phyloP scores from a whole-genome alignment of 2,888 invertebrate genomes.

The Kuschelorhynchus macadamiae region DNA sequence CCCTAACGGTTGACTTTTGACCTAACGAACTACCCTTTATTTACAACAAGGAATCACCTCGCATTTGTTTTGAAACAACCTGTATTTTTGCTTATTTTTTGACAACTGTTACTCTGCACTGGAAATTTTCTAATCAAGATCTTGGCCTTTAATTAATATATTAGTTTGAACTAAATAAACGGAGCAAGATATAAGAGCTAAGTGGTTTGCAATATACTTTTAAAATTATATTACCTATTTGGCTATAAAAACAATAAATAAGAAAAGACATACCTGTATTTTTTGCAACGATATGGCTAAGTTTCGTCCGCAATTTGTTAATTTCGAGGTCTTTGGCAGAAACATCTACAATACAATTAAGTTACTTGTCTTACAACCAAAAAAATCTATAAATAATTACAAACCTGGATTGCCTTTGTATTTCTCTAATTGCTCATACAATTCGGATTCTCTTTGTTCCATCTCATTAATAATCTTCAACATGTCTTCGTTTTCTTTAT shows the following conservation, averaged over 20 bases:
- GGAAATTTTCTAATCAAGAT: no score
- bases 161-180: no score
- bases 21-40: no score
- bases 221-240: neutral
- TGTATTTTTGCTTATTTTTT: no score
- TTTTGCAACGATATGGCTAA: neutral
- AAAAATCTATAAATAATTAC: neutral
- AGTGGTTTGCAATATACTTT: neutral
- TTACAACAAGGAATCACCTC: no score
- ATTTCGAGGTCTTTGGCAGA: neutral
- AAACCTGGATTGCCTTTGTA: neutral
- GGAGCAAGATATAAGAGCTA: neutral
- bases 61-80: no score
- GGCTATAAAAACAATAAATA: neutral
- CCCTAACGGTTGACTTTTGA: no score
- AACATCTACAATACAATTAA: neutral
- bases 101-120: no score
- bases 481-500: constrained; percentile 27
- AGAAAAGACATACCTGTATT: neutral
- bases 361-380: neutral
- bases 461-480: constrained; percentile 1
- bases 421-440: constrained; percentile 13
- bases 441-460: constrained; percentile 5
- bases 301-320: neutral
- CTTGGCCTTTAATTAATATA: no score